Percentiles rank a stretch among this genome's conserved stretches.
Conservation (phyloP, 1,140 invertebrate genomes). For the Brachionus sp. region DNA sequence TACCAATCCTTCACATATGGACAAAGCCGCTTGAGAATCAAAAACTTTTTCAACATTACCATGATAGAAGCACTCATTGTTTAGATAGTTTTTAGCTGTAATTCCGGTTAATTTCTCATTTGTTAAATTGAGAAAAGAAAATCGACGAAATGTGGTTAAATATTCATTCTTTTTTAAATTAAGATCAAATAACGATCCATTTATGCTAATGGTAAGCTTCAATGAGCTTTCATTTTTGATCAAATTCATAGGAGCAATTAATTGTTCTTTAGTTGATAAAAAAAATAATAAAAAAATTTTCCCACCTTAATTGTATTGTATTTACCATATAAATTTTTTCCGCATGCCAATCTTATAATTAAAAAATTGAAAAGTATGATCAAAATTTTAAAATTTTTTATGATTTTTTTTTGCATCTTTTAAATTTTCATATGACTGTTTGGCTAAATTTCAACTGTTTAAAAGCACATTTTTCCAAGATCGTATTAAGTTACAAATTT, state of each 20-base stretch:
- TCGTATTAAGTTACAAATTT: background rate
- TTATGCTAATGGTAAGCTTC: background rate
- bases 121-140: background rate
- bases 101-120: background rate
- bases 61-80: slow-evolving; percentile 3
- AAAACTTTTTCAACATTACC: background rate
- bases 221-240: background rate
- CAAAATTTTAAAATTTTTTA: background rate
- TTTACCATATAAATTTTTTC: background rate
- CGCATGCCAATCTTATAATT: background rate
- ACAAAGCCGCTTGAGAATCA: background rate
- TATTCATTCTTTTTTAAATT: background rate
- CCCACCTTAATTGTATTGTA: background rate
- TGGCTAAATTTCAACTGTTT: background rate
- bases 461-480: background rate
- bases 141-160: background rate
- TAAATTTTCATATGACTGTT: background rate
- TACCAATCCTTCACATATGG: slow-evolving; percentile 18
- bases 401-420: background rate
- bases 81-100: background rate
- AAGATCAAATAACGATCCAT: background rate
- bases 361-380: background rate
- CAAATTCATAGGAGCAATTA: background rate
- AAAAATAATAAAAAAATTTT: background rate
- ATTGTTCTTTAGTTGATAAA: background rate